These are phyloP conservation scores for Ecdyonurus torrentis DNA, from an alignment of 2,888 invertebrate genomes.

Conservation along the genomic window DNA sequence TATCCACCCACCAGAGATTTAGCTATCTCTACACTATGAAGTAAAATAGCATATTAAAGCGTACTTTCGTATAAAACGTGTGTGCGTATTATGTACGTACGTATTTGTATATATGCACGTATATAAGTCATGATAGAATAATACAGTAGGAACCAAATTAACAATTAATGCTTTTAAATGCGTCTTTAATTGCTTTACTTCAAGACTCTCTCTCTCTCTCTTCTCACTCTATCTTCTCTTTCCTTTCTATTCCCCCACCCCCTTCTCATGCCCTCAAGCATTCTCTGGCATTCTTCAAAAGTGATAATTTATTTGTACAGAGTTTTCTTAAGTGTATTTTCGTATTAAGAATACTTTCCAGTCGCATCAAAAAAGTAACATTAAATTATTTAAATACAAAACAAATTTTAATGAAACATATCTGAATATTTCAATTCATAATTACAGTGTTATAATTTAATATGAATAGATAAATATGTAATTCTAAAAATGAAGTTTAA, in stretches of 20 bases:
- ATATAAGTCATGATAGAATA: neutral
- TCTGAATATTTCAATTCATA: too few relatives aligned
- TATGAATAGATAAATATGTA: too few relatives aligned
- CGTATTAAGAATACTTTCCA: too few relatives aligned
- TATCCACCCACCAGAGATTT: neutral
- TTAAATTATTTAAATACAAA: too few relatives aligned
- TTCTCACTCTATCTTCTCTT: neutral
- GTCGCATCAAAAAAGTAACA: too few relatives aligned
- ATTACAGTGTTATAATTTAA: too few relatives aligned
- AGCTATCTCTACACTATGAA: neutral
- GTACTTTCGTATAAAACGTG: too few relatives aligned
- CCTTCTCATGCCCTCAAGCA: neutral
- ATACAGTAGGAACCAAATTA: neutral
- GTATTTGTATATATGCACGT: neutral
- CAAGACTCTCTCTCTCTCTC: neutral
- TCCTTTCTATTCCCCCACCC: neutral
- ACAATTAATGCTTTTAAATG: neutral
- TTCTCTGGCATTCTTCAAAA: neutral
- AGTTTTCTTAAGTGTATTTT: neutral
- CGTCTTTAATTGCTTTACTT: neutral
- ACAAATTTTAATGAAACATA: too few relatives aligned
- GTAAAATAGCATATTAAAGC: too few relatives aligned
- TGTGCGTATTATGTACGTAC: too few relatives aligned
- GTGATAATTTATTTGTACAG: neutral
- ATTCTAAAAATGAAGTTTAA: too few relatives aligned